Evolutionary conservation across 2,113 vertebrate species (phyloP).

Genomic region (Eptatretus burgeri): DNA sequence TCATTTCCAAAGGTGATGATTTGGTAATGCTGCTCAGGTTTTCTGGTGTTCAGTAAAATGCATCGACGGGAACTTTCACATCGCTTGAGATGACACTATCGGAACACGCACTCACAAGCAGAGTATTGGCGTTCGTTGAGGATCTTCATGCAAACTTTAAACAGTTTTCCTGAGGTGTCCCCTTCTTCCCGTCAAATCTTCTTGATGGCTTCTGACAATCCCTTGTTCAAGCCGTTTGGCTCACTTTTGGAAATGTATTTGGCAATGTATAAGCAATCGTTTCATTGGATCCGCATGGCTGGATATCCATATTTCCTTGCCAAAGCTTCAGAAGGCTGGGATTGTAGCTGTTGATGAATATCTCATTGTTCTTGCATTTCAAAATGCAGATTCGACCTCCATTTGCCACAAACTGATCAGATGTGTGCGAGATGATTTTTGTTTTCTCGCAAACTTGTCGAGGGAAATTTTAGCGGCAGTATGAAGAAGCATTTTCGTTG

Average conservation of each 20-base stretch:
- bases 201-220: neutral
- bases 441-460: constrained; percentile 1
- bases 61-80: neutral
- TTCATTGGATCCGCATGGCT: constrained; percentile 1
- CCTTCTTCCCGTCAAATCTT: neutral
- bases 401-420: neutral
- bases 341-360: neutral
- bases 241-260: neutral
- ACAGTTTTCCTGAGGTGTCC: neutral
- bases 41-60: neutral
- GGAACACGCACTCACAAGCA: neutral
- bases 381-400: neutral
- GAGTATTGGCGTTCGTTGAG: neutral
- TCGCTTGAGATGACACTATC: neutral
- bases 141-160: neutral
- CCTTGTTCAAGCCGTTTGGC: neutral
- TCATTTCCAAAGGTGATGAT: neutral
- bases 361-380: neutral
- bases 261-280: neutral
- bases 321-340: neutral
- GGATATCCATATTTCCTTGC: constrained; percentile 4
- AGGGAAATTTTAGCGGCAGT: neutral
- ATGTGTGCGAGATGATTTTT: neutral
- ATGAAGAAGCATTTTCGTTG: neutral
- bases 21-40: neutral